phyloP scores from a whole-genome alignment of 2,888 invertebrate species.

The Volucella inanis region DNA sequence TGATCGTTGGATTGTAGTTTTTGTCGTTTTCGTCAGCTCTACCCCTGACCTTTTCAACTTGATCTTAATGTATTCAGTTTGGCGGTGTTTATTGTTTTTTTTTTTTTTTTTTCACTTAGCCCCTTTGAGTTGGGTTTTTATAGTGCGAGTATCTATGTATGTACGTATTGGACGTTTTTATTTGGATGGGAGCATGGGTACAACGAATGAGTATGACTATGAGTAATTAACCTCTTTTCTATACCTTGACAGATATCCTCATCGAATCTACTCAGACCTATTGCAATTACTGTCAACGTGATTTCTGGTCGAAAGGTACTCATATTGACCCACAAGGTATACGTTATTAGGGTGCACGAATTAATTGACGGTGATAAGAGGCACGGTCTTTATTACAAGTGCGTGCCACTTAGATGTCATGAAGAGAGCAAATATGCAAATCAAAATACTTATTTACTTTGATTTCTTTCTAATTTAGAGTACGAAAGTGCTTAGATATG shows the following conservation, averaged over 20 bases:
- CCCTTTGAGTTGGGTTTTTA: slow-evolving; percentile 19
- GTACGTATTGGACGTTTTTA: slow-evolving; percentile 12
- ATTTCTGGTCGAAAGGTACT: not conserved
- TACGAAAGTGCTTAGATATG: not conserved
- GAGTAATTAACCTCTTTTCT: slow-evolving; percentile 52
- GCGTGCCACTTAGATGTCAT: slow-evolving; percentile 30
- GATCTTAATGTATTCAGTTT: slow-evolving; percentile 37
- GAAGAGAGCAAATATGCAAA: slow-evolving; percentile 17
- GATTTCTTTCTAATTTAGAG: slow-evolving; percentile 1
- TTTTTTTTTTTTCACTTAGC: not conserved
- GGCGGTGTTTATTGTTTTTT: not conserved
- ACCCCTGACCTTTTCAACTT: slow-evolving; percentile 60
- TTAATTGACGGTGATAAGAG: slow-evolving; percentile 26
- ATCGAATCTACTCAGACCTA: not conserved
- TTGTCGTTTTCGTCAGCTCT: slow-evolving; percentile 1
- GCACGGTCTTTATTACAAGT: not conserved
- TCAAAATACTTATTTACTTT: slow-evolving; percentile 16
- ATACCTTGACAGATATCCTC: not conserved
- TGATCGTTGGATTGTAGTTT: not conserved
- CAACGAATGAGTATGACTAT: too few relatives aligned
- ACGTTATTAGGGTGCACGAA: slow-evolving; percentile 21
- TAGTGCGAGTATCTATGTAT: not conserved
- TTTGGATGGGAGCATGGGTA: slow-evolving; percentile 7
- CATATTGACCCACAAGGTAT: slow-evolving; percentile 4
- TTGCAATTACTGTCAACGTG: not conserved